Evolutionary conservation across 2,797 vertebrate species (phyloP).

Genomic region (Scolopax rusticola): DNA sequence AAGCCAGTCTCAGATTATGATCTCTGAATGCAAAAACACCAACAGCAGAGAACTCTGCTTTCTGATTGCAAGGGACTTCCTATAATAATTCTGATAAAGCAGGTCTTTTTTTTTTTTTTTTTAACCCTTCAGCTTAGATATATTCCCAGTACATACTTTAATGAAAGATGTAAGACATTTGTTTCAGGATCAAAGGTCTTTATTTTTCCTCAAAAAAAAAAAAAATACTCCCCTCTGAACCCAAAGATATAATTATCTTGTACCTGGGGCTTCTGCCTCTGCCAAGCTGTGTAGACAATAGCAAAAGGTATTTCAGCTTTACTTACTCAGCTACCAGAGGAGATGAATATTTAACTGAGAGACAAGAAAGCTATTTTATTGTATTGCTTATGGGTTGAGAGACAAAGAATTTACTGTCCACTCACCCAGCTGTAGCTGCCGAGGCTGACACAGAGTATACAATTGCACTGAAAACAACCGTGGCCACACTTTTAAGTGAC

Average conservation of each 20-base stretch:
- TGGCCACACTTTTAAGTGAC: not conserved
- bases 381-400: constrained; percentile 1
- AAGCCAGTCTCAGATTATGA: not conserved
- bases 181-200: constrained; percentile 1
- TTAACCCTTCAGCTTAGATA: not conserved
- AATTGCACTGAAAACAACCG: not conserved
- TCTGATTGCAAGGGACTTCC: not conserved
- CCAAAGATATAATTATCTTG: not conserved
- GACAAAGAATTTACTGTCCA: constrained; percentile 33
- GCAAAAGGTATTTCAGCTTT: not conserved
- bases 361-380: constrained; percentile 36
- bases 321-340: not conserved
- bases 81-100: not conserved
- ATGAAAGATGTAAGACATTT: not conserved
- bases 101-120: fast-evolving
- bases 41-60: not conserved
- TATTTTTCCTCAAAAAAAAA: constrained; percentile 2
- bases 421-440: not conserved
- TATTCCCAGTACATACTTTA: not conserved
- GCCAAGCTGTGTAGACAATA: not conserved
- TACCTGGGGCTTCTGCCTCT: not conserved
- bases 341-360: constrained; percentile 42
- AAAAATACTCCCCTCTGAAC: not conserved
- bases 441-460: not conserved
- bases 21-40: not conserved